Conservation (phyloP, 2,888 invertebrate species). For the Drosophila ustulata region DNA sequence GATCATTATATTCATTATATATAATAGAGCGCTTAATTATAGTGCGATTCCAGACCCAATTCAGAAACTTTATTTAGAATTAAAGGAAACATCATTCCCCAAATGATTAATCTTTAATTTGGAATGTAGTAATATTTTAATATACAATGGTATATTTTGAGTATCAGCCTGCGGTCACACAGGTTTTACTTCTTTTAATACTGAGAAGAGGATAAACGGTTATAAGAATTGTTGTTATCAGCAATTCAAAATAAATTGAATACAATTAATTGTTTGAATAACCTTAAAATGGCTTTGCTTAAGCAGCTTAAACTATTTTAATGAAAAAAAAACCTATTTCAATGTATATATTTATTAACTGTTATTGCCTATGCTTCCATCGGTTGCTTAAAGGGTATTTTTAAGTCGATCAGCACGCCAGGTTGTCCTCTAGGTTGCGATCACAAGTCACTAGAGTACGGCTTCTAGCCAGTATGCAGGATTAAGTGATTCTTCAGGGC, state of each 20-base stretch:
- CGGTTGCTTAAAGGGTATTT: conserved; percentile 20
- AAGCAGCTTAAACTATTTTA: background rate
- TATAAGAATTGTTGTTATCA: background rate
- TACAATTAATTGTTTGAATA: background rate
- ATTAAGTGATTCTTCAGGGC: conserved; percentile 84
- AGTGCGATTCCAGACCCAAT: no score
- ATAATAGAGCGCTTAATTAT: no score
- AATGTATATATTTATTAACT: no score
- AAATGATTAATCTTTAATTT: no score
- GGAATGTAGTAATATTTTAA: no score
- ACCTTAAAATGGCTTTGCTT: background rate
- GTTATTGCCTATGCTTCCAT: no score
- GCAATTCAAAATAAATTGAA: background rate
- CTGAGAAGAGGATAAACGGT: background rate
- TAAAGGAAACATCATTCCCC: no score
- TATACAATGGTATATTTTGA: background rate
- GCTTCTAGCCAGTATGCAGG: conserved; percentile 84
- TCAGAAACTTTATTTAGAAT: no score
- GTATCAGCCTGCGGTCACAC: background rate
- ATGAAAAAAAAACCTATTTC: background rate
- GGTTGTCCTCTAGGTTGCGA: conserved; percentile 53
- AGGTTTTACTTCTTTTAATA: background rate
- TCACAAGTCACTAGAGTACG: conserved; percentile 85
- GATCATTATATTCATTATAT: no score
- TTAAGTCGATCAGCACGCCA: background rate